These are phyloP conservation scores for Troides helena DNA, from an alignment of 2,888 invertebrate genomes.

Conservation along the genomic window DNA sequence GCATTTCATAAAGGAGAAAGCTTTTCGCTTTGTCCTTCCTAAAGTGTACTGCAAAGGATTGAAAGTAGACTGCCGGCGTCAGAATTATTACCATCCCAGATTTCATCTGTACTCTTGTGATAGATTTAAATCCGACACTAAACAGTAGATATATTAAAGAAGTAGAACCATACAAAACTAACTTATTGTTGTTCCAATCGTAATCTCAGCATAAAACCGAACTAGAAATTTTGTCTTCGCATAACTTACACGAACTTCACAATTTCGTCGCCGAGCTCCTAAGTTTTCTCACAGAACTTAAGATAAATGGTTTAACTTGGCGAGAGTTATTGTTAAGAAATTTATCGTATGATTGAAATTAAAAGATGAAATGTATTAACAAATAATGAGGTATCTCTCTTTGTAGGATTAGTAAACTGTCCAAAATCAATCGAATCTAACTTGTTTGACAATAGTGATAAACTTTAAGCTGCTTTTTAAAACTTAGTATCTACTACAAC, in stretches of 20 bases:
- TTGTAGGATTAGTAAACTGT: background rate
- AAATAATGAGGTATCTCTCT: background rate
- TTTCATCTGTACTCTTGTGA: too few relatives aligned
- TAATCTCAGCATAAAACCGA: constrained; percentile 1
- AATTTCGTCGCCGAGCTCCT: constrained; percentile 2
- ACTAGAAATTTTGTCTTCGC: background rate
- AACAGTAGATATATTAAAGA: background rate
- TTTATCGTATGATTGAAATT: background rate
- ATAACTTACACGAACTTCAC: constrained; percentile 11
- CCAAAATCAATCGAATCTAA: too few relatives aligned
- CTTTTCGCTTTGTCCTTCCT: too few relatives aligned
- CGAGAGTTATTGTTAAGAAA: background rate
- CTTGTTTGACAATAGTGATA: too few relatives aligned
- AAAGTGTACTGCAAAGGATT: too few relatives aligned
- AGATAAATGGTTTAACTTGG: constrained; percentile 16
- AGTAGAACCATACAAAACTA: background rate
- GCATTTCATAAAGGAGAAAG: too few relatives aligned
- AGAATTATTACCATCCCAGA: too few relatives aligned
- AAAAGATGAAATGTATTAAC: background rate
- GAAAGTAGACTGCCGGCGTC: too few relatives aligned
- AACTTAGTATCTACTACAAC: too few relatives aligned
- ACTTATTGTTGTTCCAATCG: background rate
- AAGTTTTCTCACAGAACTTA: constrained; percentile 18
- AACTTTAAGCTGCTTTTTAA: too few relatives aligned
- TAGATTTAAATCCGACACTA: background rate